A percentile compares a stretch with the other conserved stretches of the same genome.
Evolutionary conservation across 23 tunicate genomes (phyloP).

Genomic region (Ciona savignyi): DNA sequence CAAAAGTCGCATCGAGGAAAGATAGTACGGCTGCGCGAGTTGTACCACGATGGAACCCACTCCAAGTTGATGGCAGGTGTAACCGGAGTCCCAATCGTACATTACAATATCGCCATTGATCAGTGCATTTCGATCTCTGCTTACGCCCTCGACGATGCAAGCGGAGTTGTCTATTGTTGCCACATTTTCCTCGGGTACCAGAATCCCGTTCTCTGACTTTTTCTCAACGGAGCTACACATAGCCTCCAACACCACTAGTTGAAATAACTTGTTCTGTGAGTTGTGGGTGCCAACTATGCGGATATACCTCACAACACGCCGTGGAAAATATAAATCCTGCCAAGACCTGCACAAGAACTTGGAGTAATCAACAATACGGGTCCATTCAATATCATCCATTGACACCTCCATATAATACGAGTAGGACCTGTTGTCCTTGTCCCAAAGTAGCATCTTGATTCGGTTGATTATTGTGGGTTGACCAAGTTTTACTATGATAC

Average conservation of each 20-base stretch:
- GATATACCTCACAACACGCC: constrained; percentile 89
- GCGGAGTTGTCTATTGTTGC: constrained; percentile 67
- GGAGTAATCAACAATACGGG: constrained; percentile 71
- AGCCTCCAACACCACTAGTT: constrained; percentile 82
- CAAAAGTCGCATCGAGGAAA: constrained; percentile 68
- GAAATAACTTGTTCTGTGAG: constrained; percentile 81
- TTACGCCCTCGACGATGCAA: constrained; percentile 97
- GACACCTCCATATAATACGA: constrained; percentile 83
- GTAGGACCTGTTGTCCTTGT: constrained; percentile 82
- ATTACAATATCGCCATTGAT: constrained; percentile 69
- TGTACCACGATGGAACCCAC: constrained; percentile 77
- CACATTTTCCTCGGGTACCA: constrained; percentile 59
- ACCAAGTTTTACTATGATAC: constrained; percentile 82
- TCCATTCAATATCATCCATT: constrained; percentile 85
- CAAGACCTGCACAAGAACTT: constrained; percentile 75
- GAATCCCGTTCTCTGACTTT: constrained; percentile 21
- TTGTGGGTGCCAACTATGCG: constrained; percentile 91
- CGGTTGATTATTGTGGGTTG: constrained; percentile 84
- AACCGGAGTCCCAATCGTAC: constrained; percentile 97
- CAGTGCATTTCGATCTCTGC: constrained; percentile 78
- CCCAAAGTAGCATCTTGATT: constrained; percentile 78
- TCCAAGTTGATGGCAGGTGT: constrained; percentile 95
- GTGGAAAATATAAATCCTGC: constrained; percentile 69
- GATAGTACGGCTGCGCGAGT: constrained; percentile 74
- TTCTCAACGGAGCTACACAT: constrained; percentile 48